Base-by-base conservation (phyloP, 2,113 vertebrate species). In the Clarias batrachus region DNA sequence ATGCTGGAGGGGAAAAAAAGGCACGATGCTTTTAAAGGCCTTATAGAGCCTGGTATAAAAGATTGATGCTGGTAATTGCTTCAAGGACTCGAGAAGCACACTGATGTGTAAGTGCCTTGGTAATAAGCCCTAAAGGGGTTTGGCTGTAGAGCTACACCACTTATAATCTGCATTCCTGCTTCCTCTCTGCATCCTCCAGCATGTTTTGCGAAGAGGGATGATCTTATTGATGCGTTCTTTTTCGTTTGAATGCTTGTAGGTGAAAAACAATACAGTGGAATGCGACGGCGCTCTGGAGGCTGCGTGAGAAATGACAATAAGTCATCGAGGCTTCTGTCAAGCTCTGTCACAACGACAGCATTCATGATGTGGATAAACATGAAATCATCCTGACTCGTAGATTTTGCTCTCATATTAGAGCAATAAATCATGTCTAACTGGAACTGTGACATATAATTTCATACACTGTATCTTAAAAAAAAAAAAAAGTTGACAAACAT, bases 51-150 rank as follows among this genome's bases (percentile, higher is more conserved):
- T 68, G 73, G 70, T 30, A 73, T 76, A 57, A 87, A 86, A 87
- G 88, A 87, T 83, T 86, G 73, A 88, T 85, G 84, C 23, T 57
- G 59, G 86, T 83, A 89, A 89, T 88, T 86, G 63, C 84, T 66
- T 86, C 48, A 73, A 78, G 81, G 78, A 68, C 81, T 80, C 23
- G n/a, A 89, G 77, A 84, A 84, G 71, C 63, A 54, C 84, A 52
- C 71, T 84, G 78, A 88, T 83, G 56, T 87, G 66, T 82, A 85
- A 84, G 87, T 76, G 76, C 80, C 60, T 59, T 8, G 5, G 68
- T 78, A 81, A 82, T 78, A 85, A 85, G 82, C 85, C 85, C 79
- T 86, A 84, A 89, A 86, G 81, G 59, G 62, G 82, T 78, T 25
- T 52, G 41, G 71, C 54, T 68, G 30, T 23, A 76, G 70, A 60